phyloP scores from a whole-genome alignment of 2,888 invertebrate species.

The Cinara cedri region DNA sequence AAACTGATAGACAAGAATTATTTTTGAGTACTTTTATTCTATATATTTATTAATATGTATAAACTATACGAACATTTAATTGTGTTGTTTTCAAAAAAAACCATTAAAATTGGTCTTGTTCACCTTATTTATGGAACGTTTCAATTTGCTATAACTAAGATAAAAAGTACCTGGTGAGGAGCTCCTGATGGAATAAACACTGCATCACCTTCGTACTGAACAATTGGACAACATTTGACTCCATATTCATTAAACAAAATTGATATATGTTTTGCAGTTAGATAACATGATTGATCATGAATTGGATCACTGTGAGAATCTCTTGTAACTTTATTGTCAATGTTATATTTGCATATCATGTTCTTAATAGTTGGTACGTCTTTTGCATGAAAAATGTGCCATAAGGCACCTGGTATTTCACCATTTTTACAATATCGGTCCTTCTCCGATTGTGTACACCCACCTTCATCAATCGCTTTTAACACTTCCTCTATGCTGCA shows the following conservation, averaged over 20 bases:
- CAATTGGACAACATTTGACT: conserved; percentile 92
- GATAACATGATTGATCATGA: conserved; percentile 95
- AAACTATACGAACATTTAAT: no score
- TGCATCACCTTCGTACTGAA: conserved; percentile 95
- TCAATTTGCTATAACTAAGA: no score
- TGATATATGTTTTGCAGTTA: conserved; percentile 87
- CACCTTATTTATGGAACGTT: no score
- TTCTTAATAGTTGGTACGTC: conserved; percentile 97
- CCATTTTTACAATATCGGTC: conserved; percentile 77
- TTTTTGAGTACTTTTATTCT: no score
- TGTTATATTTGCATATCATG: conserved; percentile 84
- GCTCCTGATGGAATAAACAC: conserved; percentile 98
- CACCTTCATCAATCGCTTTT: conserved; percentile 89
- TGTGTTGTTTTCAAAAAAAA: no score
- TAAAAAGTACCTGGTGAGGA: conserved; percentile 78
- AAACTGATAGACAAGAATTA: no score
- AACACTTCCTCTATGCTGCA: conserved; percentile 77
- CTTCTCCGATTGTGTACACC: conserved; percentile 86
- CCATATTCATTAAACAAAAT: conserved; percentile 86
- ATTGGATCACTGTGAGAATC: conserved; percentile 94
- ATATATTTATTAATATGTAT: no score
- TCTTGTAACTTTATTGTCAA: conserved; percentile 74
- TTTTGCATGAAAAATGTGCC: conserved; percentile 94
- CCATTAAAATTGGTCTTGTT: no score
- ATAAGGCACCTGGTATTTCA: conserved; percentile 90